Evolutionary conservation across 2,797 vertebrate species (phyloP), one percentile per base, ranked within the genome.

Genomic region (Nothura maculosa): DNA sequence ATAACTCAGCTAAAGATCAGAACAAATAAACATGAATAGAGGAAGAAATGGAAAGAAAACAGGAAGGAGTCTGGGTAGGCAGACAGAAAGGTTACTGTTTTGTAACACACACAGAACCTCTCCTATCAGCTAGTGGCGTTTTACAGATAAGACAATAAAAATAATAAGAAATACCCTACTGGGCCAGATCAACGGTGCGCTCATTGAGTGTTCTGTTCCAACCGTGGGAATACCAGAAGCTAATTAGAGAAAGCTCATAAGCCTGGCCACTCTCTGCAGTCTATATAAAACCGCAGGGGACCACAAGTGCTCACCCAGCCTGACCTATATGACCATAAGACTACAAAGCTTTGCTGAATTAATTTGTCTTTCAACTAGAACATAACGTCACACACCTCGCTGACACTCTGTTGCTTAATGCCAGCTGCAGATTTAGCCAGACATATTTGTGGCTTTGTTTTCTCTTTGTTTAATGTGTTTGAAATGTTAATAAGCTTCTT

Each of bases 311-410:
- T 92, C 73, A 66, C 90, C 55, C 22, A 7, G 34, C 52, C 87
- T 92, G 94, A 94, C 94, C 95, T 94, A 76, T 84, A 81, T 69
- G 90, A 94, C 24, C 82, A 87, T 69, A 61, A 85, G 85, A 76
- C 73, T 93, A 63, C 62, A 96, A 76, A 94, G 62, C 63, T 78
- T 81, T 58, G 68, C 66, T 94, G 90, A 94, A 85, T 94, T 93
- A 93, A 95, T 93, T 89, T 92, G 52, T 92, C 79, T 94, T 93
- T 95, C 84, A 94, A 89, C 79, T 94, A 81, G 50, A 94, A 42
- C 45, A 79, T 64, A 86, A 60, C 0, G 1, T 72, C 52, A 50
- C 38, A 38, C 48, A 83, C 82, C 77, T 89, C 85, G 47, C 69
- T 83, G 85, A 89, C 80, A 81, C 47, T 92, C 63, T 55, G 61